Evolutionary conservation across 2,888 invertebrate genomes (phyloP).

Genomic region (Eurytoma adleriae): DNA sequence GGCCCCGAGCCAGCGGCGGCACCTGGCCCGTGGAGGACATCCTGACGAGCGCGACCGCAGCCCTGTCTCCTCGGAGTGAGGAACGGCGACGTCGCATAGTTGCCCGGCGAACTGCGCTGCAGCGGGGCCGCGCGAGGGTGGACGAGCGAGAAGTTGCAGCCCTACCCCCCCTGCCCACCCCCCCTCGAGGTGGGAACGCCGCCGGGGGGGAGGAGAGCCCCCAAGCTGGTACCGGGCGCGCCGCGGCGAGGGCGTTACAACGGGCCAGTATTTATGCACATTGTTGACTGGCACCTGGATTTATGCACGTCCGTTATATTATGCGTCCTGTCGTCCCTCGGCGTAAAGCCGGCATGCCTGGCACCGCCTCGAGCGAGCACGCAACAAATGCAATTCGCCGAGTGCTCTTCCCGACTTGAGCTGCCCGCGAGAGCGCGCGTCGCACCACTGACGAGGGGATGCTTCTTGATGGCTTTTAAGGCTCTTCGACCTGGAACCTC

Average conservation of each 20-base stretch:
- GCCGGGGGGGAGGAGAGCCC: slow-evolving; percentile 43
- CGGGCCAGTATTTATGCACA: slow-evolving; percentile 76
- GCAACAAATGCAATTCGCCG: slow-evolving; percentile 70
- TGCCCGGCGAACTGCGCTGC: slow-evolving; percentile 59
- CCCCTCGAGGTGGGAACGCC: slow-evolving; percentile 46
- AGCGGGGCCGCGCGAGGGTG: slow-evolving; percentile 46
- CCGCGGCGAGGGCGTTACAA: slow-evolving; percentile 64
- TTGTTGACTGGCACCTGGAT: slow-evolving; percentile 76
- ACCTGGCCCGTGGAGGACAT: slow-evolving; percentile 47
- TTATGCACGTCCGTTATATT: slow-evolving; percentile 76
- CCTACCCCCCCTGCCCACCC: slow-evolving; percentile 21
- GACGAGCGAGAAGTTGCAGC: slow-evolving; percentile 18
- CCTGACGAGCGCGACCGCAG: slow-evolving; percentile 71
- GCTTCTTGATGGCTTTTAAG: no score
- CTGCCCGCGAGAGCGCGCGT: no score
- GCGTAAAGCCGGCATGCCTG: slow-evolving; percentile 72
- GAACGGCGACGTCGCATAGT: slow-evolving; percentile 70
- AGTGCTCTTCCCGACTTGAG: background rate
- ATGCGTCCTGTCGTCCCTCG: slow-evolving; percentile 72
- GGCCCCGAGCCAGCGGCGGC: slow-evolving; percentile 12
- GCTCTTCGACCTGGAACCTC: no score
- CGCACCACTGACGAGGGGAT: no score
- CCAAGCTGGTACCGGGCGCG: slow-evolving; percentile 48
- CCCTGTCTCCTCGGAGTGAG: slow-evolving; percentile 69
- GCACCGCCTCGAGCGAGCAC: slow-evolving; percentile 69